These are phyloP conservation scores for Sprattus sprattus DNA, from an alignment of 2,113 vertebrate species.

Conservation along the genomic window DNA sequence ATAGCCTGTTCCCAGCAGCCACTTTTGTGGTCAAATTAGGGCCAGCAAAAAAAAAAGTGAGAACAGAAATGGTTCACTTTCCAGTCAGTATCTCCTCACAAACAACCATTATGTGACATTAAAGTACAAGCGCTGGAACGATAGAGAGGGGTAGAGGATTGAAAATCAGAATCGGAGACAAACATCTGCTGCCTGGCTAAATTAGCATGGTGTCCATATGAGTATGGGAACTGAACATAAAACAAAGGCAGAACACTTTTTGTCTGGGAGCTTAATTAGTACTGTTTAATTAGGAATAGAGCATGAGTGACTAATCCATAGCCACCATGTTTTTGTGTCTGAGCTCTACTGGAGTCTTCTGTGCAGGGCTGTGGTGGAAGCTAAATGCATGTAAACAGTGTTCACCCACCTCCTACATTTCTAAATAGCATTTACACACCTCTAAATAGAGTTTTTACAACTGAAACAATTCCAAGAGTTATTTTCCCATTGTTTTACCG, in stretches of 20 bases:
- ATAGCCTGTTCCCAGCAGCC: no score
- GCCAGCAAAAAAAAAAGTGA: not conserved
- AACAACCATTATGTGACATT: not conserved
- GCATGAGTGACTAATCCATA: not conserved
- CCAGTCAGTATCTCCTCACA: not conserved
- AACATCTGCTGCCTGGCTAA: constrained; percentile 10
- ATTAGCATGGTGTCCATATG: not conserved
- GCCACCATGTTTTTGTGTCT: not conserved
- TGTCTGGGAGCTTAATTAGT: not conserved
- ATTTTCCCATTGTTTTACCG: no score
- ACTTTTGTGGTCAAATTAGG: no score
- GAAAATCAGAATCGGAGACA: not conserved
- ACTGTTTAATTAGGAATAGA: not conserved
- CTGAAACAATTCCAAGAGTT: no score
- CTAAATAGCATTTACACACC: no score
- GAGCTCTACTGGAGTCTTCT: constrained; percentile 42
- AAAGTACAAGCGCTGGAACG: not conserved
- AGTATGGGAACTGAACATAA: not conserved
- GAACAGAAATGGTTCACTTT: not conserved
- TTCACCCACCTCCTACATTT: no score
- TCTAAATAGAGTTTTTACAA: no score
- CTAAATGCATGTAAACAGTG: no score
- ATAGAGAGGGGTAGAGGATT: not conserved
- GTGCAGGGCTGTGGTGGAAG: no score
- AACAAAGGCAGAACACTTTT: not conserved